Conservation (phyloP, 2,113 vertebrate species). For the Tapirus terrestris region DNA sequence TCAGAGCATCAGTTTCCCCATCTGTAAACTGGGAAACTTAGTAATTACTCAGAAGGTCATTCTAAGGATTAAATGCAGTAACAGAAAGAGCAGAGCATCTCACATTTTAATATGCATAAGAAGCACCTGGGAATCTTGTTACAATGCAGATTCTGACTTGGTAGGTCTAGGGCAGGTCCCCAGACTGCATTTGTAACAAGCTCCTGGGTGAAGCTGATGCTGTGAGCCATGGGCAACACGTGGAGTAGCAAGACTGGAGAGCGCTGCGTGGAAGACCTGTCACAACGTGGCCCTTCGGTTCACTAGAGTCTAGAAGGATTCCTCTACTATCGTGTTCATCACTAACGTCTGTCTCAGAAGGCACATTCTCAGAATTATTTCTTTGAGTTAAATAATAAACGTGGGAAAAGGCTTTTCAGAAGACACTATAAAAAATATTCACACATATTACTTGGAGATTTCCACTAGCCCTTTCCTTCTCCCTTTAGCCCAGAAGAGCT, state of each 20-base stretch:
- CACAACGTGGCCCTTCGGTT: too few relatives aligned
- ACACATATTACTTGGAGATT: not conserved
- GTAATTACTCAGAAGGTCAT: not conserved
- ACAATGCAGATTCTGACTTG: not conserved
- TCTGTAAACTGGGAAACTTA: not conserved
- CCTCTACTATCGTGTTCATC: accelerated
- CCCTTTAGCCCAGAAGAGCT: not conserved
- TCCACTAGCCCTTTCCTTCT: not conserved
- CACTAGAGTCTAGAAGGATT: not conserved
- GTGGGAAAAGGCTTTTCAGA: not conserved
- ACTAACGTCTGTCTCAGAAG: not conserved
- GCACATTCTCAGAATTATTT: not conserved
- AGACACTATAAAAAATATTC: not conserved
- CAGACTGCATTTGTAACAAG: not conserved
- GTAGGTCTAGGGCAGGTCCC: not conserved
- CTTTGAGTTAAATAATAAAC: not conserved
- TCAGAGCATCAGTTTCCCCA: not conserved
- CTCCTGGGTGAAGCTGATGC: accelerated
- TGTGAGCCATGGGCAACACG: accelerated
- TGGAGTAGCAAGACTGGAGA: not conserved
- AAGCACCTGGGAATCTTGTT: not conserved
- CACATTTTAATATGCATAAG: too few relatives aligned
- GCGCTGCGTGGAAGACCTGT: accelerated
- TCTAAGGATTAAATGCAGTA: not conserved
- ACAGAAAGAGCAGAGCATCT: not conserved